Base-by-base conservation (phyloP, 2,888 invertebrate genomes). In the Sinelater perroti region DNA sequence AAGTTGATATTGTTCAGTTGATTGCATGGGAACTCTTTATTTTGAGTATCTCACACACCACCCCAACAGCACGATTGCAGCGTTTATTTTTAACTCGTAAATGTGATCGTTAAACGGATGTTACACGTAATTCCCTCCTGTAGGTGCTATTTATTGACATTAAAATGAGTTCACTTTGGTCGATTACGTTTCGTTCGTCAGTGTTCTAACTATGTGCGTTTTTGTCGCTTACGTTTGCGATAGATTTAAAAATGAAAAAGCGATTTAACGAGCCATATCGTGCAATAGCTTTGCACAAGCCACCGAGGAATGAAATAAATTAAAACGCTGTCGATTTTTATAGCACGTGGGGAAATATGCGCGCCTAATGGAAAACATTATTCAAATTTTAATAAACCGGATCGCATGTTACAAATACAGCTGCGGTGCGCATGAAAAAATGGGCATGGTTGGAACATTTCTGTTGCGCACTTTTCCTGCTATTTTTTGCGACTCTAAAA, bases 1-100 rank as follows among this genome's bases (percentile, higher is more conserved):
- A 64, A 67, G 63, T 68, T 67, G 62, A 63, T 51, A 36, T 47
- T 53, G 49, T 57, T 50, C 44, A 57, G 38, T 59, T 55, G 50
- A 55, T 40, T 55, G 58, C 58, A 57, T 57, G 57, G 42, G 47
- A 51, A 35, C 52, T 57, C 52, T 52, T 57, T 57, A 46, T 52
- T 47, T 57, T 53, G 40, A 36, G 52, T 57, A 46, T 47, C 47
- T 46, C 52, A 52, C 47, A 40, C 31, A 52, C 38, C 45, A 58
- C 30, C 21, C 58, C 53, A 44, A 44, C 31, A 53, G 17, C 35
- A 35, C 52, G 20, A 42, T 33, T 57, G 45, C 47, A 57, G 36
- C 49, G 52, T 59, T 59, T 46, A 50, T 55, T 59, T 59, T 54
- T 26, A 50, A 59, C 49, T 60, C 46, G 42, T 56, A 56, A 52